These are phyloP conservation scores for Vultur gryphus DNA, from an alignment of 2,797 vertebrate species.

Conservation along the genomic window DNA sequence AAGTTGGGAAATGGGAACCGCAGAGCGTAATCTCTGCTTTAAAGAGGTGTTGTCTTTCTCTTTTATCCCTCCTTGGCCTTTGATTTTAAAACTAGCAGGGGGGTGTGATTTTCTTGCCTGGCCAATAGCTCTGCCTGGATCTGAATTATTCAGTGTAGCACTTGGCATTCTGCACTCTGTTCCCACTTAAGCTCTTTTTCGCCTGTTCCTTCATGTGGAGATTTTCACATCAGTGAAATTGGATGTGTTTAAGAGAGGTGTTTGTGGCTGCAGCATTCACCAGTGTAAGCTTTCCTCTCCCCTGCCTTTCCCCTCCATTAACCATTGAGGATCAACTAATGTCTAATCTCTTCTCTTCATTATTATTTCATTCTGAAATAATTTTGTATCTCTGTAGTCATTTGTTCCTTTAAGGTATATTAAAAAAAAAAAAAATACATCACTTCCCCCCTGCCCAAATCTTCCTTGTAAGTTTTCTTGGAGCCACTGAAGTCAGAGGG, in stretches of 20 bases:
- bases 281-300: not conserved
- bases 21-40: slow-evolving; percentile 40
- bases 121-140: slow-evolving; percentile 33
- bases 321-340: slow-evolving; percentile 17
- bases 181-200: slow-evolving; percentile 61
- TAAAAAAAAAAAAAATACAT: not conserved
- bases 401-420: slow-evolving; percentile 20
- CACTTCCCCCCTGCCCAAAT: not conserved
- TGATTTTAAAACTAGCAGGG: slow-evolving; percentile 62
- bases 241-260: slow-evolving; percentile 61
- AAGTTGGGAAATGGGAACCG: slow-evolving; percentile 26
- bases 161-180: slow-evolving; percentile 56
- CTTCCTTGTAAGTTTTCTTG: not conserved
- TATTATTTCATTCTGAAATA: slow-evolving; percentile 27
- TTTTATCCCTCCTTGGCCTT: slow-evolving; percentile 43
- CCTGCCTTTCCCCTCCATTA: slow-evolving; percentile 18
- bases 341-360: slow-evolving; percentile 15
- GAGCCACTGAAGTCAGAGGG: not conserved
- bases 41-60: slow-evolving; percentile 50
- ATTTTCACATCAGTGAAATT: slow-evolving; percentile 63
- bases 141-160: slow-evolving; percentile 58
- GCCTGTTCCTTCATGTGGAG: slow-evolving; percentile 57
- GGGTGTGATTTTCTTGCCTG: slow-evolving; percentile 57
- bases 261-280: not conserved
- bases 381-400: slow-evolving; percentile 2